Evolutionary conservation across 2,888 invertebrate species (phyloP).

Genomic region (Sinelater perroti): DNA sequence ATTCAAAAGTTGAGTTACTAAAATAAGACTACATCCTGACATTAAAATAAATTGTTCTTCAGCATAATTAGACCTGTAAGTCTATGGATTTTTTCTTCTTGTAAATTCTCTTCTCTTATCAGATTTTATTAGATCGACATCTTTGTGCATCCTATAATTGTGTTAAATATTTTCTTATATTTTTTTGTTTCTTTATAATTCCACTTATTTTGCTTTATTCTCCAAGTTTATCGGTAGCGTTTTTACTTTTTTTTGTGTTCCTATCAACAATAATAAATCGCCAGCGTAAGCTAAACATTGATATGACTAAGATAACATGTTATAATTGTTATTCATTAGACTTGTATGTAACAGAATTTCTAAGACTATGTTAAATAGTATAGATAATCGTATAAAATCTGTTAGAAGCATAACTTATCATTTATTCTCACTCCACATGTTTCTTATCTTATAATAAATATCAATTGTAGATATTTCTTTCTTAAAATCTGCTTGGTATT

Average conservation of each 20-base stretch:
- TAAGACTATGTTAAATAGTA: background rate
- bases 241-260: background rate
- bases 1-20: no score
- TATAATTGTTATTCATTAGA: background rate
- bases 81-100: no score
- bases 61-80: no score
- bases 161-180: no score
- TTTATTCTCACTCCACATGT: background rate
- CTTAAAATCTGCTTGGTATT: slow-evolving; percentile 1
- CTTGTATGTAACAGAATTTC: background rate
- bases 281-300: slow-evolving; percentile 1
- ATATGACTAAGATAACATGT: background rate
- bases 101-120: no score
- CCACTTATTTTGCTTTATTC: background rate
- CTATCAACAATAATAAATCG: background rate
- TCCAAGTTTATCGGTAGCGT: background rate
- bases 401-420: background rate
- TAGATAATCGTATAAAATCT: background rate
- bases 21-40: no score
- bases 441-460: background rate
- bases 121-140: no score
- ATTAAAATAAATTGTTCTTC: no score
- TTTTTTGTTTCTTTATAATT: background rate
- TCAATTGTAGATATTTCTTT: background rate
- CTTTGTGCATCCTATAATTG: no score